Conservation (phyloP, 2,888 invertebrate genomes). For the Apotomis capreana region DNA sequence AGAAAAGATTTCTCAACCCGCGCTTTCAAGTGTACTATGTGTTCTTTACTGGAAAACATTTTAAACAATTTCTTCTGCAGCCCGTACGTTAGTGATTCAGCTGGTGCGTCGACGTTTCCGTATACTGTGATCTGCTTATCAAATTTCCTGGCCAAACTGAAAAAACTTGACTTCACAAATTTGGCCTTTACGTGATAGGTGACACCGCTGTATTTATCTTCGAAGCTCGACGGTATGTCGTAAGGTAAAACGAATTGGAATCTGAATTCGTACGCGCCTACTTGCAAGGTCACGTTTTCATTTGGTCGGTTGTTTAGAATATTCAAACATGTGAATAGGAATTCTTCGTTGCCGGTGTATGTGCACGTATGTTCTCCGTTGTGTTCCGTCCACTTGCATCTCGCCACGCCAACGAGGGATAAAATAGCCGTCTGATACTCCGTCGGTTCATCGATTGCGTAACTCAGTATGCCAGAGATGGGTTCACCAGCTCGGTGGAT, state of each 20-base stretch:
- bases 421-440: slow-evolving; percentile 49
- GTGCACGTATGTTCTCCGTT: slow-evolving; percentile 5
- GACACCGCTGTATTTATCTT: slow-evolving; percentile 48
- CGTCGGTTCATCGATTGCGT: slow-evolving; percentile 53
- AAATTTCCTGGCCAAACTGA: slow-evolving; percentile 51
- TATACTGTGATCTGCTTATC: slow-evolving; percentile 51
- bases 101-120: slow-evolving; percentile 49
- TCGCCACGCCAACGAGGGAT: slow-evolving; percentile 47
- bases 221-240: slow-evolving; percentile 52
- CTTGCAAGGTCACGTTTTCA: slow-evolving; percentile 10
- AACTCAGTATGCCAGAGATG: slow-evolving; percentile 55
- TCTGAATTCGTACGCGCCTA: slow-evolving; percentile 24
- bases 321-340: slow-evolving; percentile 10
- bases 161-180: slow-evolving; percentile 54
- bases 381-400: slow-evolving; percentile 43
- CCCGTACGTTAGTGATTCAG: slow-evolving; percentile 49
- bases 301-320: slow-evolving; percentile 18
- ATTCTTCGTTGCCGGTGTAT: slow-evolving; percentile 45
- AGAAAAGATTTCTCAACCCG: slow-evolving; percentile 32
- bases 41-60: slow-evolving; percentile 50
- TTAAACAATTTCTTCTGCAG: slow-evolving; percentile 53
- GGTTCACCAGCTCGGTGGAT: slow-evolving; percentile 51
- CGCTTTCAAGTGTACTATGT: slow-evolving; percentile 44
- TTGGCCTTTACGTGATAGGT: slow-evolving; percentile 56
- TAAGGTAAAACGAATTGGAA: slow-evolving; percentile 42